phyloP scores from a whole-genome alignment of 2,797 vertebrate species.

The Gila robusta region DNA sequence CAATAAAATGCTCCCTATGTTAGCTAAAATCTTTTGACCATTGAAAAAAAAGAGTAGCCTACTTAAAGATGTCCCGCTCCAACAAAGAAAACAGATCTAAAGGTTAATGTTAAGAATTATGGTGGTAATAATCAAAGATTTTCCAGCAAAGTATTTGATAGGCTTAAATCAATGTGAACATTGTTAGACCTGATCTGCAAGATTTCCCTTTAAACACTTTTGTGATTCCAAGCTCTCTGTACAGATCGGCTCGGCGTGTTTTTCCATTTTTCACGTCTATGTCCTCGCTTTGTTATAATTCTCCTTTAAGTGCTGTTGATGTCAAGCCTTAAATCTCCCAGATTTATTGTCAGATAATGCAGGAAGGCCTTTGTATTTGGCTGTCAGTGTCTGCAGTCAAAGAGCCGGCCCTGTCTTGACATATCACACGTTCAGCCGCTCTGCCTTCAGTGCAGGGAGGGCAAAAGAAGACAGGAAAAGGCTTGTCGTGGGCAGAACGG shows the following conservation, averaged over 20 bases:
- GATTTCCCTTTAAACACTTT: conserved; percentile 39
- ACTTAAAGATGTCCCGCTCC: neutral
- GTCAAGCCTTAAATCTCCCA: conserved; percentile 79
- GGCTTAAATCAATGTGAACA: conserved; percentile 38
- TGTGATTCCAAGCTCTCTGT: conserved; percentile 14
- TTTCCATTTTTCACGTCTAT: conserved; percentile 51
- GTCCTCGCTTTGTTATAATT: conserved; percentile 61
- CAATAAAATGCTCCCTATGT: neutral
- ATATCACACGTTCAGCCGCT: conserved; percentile 84
- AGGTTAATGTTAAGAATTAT: conserved; percentile 12
- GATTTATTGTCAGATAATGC: conserved; percentile 86
- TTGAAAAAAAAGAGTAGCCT: neutral
- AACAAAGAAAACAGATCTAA: conserved; percentile 2
- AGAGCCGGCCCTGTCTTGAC: conserved; percentile 81
- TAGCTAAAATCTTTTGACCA: too few species aligned
- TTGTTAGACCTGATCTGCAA: conserved; percentile 19
- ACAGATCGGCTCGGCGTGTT: conserved; percentile 3
- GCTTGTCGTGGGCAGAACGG: conserved; percentile 81
- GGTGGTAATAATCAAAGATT: neutral
- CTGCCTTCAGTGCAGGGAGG: conserved; percentile 77
- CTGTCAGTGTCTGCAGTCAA: conserved; percentile 76
- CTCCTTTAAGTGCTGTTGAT: conserved; percentile 57
- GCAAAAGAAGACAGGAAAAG: conserved; percentile 83
- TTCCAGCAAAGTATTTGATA: conserved; percentile 17
- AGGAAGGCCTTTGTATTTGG: conserved; percentile 71